phyloP scores from a whole-genome alignment of 2,113 vertebrate genomes.

The Chlorodrepanis virens region DNA sequence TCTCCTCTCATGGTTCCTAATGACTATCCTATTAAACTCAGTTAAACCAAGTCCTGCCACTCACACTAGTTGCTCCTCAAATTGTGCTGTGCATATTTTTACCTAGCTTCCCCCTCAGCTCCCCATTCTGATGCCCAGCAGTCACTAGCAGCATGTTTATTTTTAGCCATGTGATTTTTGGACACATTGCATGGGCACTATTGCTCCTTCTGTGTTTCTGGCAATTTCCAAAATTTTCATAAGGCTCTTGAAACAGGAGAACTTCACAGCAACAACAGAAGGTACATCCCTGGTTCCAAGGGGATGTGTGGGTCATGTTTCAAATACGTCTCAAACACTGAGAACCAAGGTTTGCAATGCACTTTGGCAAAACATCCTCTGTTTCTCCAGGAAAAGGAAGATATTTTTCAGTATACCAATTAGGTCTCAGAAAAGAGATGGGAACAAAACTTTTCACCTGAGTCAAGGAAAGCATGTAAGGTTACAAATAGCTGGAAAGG shows the following conservation, averaged over 20 bases:
- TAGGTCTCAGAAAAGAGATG: not conserved
- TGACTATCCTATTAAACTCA: not conserved
- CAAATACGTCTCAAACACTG: not conserved
- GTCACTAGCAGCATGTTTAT: not conserved
- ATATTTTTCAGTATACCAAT: not conserved
- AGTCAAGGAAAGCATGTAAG: not conserved
- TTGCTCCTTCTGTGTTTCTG: not conserved
- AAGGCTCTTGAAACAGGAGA: not conserved
- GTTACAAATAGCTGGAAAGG: not conserved
- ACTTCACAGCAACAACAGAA: not conserved
- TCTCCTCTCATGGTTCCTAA: not conserved
- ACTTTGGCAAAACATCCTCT: not conserved
- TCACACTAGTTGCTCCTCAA: not conserved
- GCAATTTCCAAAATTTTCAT: not conserved
- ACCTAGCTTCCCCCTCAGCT: not conserved
- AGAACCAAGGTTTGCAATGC: not conserved
- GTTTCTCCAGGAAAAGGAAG: not conserved
- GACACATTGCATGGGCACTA: not conserved
- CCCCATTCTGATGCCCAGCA: not conserved
- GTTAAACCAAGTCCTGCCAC: not conserved
- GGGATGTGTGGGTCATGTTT: not conserved
- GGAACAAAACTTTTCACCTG: not conserved
- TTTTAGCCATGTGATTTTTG: not conserved
- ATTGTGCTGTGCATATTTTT: not conserved
- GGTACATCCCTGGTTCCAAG: not conserved